Percentiles rank a stretch among this genome's conserved stretches.
These are phyloP conservation scores for Trypoxylon attenuatum DNA, from an alignment of 2,888 invertebrate genomes.

Conservation along the genomic window DNA sequence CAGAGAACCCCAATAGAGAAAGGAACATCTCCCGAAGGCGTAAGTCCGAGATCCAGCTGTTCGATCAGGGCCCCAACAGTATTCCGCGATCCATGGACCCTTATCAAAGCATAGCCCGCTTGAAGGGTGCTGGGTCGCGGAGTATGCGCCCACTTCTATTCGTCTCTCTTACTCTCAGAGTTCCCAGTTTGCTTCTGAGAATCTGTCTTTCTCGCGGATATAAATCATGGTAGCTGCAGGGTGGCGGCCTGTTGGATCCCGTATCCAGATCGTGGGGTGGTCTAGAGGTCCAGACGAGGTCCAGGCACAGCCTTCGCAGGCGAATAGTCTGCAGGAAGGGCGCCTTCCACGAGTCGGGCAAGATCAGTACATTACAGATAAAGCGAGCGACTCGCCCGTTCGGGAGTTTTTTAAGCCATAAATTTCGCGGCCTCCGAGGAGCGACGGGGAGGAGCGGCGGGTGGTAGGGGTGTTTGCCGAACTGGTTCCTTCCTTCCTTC, in stretches of 20 bases:
- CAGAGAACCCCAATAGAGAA: slow-evolving; percentile 5
- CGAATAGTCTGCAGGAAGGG: slow-evolving; percentile 34
- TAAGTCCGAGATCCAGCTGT: slow-evolving; percentile 40
- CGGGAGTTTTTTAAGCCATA: slow-evolving; percentile 74
- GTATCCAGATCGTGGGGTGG: slow-evolving; percentile 55
- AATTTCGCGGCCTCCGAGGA: slow-evolving; percentile 61
- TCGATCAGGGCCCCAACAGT: slow-evolving; percentile 23
- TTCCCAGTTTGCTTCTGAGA: slow-evolving; percentile 16
- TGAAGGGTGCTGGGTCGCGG: slow-evolving; percentile 30
- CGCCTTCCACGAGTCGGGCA: slow-evolving; percentile 65
- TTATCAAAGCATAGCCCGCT: slow-evolving; percentile 53
- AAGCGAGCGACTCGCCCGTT: slow-evolving; percentile 67
- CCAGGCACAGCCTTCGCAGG: slow-evolving; percentile 23
- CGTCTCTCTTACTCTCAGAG: slow-evolving; percentile 13
- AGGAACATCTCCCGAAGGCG: slow-evolving; percentile 13
- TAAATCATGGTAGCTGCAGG: slow-evolving; percentile 68
- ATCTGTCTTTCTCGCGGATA: slow-evolving; percentile 49
- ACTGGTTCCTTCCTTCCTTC: slow-evolving; percentile 75
- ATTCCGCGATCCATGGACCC: slow-evolving; percentile 48
- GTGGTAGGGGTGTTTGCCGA: slow-evolving; percentile 72
- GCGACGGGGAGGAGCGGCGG: slow-evolving; percentile 12
- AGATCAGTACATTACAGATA: slow-evolving; percentile 75
- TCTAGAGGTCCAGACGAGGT: slow-evolving; percentile 51
- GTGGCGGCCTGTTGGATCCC: slow-evolving; percentile 48
- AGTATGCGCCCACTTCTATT: slow-evolving; percentile 37